Conservation (phyloP, 2,888 invertebrate genomes). For the Quadriops clusia region DNA sequence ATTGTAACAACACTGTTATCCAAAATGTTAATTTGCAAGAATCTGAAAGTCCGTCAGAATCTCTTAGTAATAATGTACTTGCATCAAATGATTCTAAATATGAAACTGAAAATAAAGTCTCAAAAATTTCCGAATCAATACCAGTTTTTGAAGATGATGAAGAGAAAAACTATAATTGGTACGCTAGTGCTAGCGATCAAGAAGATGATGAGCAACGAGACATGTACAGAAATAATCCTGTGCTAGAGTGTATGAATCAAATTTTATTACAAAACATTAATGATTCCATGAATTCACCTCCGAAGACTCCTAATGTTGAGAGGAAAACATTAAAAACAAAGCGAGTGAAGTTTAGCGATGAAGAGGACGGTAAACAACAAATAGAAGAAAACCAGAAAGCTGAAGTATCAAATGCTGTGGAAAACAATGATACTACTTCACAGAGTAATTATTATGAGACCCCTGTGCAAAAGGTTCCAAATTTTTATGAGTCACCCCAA, state of each 20-base stretch:
- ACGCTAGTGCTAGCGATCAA: constrained; percentile 65
- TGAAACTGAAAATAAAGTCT: constrained; percentile 10
- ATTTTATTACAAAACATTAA: constrained; percentile 64
- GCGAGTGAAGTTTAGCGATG: constrained; percentile 35
- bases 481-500: constrained; percentile 54
- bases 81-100: background rate
- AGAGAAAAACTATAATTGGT: constrained; percentile 63
- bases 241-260: constrained; percentile 76
- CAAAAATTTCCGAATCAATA: constrained; percentile 37
- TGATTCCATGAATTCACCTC: constrained; percentile 35
- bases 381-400: constrained; percentile 10
- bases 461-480: constrained; percentile 34
- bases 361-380: constrained; percentile 16
- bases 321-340: constrained; percentile 29
- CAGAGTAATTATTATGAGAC: constrained; percentile 34
- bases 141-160: constrained; percentile 34
- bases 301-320: constrained; percentile 34
- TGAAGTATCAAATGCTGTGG: constrained; percentile 15
- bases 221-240: constrained; percentile 69
- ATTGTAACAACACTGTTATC: constrained; percentile 15
- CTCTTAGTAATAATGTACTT: background rate
- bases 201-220: constrained; percentile 58
- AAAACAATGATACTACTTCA: constrained; percentile 11
- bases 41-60: constrained; percentile 1
- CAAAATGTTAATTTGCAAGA: constrained; percentile 9